Conservation (phyloP, 1,140 invertebrate genomes). For the Heliothis subflexa region DNA sequence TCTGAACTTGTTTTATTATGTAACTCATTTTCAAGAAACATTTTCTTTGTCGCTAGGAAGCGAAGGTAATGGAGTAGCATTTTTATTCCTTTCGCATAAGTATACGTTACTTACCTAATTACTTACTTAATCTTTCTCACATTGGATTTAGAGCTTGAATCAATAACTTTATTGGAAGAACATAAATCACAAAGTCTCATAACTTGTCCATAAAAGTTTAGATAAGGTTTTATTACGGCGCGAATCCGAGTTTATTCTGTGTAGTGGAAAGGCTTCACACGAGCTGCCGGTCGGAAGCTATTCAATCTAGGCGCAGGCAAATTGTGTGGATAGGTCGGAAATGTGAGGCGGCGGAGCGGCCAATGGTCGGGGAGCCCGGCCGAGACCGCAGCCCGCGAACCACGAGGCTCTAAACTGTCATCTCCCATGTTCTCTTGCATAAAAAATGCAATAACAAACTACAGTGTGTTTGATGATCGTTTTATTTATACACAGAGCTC, state of each 20-base stretch:
- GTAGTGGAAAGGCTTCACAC: slow-evolving; percentile 23
- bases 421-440: neutral
- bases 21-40: slow-evolving; percentile 15
- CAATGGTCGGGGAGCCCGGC: slow-evolving; percentile 10
- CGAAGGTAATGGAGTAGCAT: neutral
- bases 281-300: slow-evolving; percentile 41
- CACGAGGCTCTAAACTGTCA: no score
- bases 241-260: slow-evolving; percentile 14
- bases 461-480: no score
- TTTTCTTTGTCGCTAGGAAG: neutral
- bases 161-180: neutral
- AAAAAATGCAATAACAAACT: neutral
- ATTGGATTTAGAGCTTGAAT: neutral
- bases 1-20: slow-evolving; percentile 21
- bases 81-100: neutral
- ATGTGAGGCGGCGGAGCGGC: slow-evolving; percentile 51
- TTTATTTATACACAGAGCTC: no score
- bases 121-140: no score
- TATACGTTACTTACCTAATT: no score
- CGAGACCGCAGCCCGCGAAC: slow-evolving; percentile 13
- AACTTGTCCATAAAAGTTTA: slow-evolving; percentile 17
- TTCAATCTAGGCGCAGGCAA: slow-evolving; percentile 54
- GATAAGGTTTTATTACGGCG: slow-evolving; percentile 26
- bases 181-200: neutral
- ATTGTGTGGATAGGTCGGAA: slow-evolving; percentile 56